phyloP scores from a whole-genome alignment of 2,888 invertebrate genomes.

The Chelonus formosanus region DNA sequence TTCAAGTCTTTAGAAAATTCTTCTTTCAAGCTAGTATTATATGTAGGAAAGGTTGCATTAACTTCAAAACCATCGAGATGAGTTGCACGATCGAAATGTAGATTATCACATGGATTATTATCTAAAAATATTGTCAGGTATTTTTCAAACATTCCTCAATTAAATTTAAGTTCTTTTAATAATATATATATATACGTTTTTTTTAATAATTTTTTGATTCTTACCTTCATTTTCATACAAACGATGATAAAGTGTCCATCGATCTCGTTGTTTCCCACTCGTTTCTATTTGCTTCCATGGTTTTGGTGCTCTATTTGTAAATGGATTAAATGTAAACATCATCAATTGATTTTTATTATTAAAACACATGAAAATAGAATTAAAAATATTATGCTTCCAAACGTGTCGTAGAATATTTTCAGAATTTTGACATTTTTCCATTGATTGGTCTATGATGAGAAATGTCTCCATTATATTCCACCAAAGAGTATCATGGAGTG shows the following conservation, averaged over 20 bases:
- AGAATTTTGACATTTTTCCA: neutral
- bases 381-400: constrained; percentile 3
- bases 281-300: neutral
- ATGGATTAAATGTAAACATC: constrained; percentile 15
- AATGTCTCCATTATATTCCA: constrained; percentile 3
- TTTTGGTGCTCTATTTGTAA: constrained; percentile 7
- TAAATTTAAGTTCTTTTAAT: no score
- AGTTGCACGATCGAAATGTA: neutral
- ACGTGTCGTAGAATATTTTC: neutral
- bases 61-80: neutral
- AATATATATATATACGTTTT: no score
- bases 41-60: neutral
- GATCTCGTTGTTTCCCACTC: neutral
- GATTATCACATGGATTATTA: neutral
- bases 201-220: neutral
- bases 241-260: neutral
- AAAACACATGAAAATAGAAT: constrained; percentile 1
- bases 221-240: neutral
- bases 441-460: constrained; percentile 1
- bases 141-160: no score
- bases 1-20: neutral
- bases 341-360: neutral
- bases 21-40: neutral
- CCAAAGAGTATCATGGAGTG: neutral
- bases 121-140: neutral